Evolutionary conservation across 37 sponge, comb jelly and placozoan species (phyloP), one percentile per base, ranked within the genome.

Genomic region (Geodia barretti): DNA sequence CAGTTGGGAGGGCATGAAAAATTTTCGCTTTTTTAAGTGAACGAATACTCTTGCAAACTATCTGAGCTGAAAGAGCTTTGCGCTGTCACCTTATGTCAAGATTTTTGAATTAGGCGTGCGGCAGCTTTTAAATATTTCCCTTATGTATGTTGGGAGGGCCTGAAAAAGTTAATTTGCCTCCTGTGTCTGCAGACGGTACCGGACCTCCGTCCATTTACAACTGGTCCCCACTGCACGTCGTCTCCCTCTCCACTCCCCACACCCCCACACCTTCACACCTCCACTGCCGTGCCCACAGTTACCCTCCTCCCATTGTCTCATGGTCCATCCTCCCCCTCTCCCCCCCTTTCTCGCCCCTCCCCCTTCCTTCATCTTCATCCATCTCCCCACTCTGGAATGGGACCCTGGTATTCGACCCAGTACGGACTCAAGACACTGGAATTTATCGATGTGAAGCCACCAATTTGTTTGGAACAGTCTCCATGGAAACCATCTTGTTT

Each of bases 301-400:
- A 11, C 60, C 60, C 60, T 58, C 60, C 11, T 58, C 60, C 19
- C 60, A 11, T 11, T 58, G 60, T 58, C 11, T 58, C 19, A 58
- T n/a, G n/a, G n/a, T n/a, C n/a, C n/a, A n/a, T 58, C 60, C 19
- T 58, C 60, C 19, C 11, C 11, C 60, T 58, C 60, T 19, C 60
- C 60, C 19, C 60, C 60, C 60, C 60, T 19, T 19, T 19, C 60
- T 19, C 60, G 17, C 60, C 60, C 60, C 60, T 19, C 60, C 60
- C 60, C 60, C 60, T 19, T 19, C 60, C 60, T 19, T 19, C 60
- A 11, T 19, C 60, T 20, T 19, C 19, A 20, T 19, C 11, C 60
- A 58, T 41, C 58, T 42, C 23, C 47, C 19, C 30, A 9, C 47
- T 54, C 39, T 29, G 47, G 23, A 75, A 75, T 47, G 76, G 76